Percentiles rank a stretch among this genome's conserved stretches.
These are phyloP conservation scores for Trematomus loennbergii DNA, from an alignment of 2,113 vertebrate genomes.

Conservation along the genomic window DNA sequence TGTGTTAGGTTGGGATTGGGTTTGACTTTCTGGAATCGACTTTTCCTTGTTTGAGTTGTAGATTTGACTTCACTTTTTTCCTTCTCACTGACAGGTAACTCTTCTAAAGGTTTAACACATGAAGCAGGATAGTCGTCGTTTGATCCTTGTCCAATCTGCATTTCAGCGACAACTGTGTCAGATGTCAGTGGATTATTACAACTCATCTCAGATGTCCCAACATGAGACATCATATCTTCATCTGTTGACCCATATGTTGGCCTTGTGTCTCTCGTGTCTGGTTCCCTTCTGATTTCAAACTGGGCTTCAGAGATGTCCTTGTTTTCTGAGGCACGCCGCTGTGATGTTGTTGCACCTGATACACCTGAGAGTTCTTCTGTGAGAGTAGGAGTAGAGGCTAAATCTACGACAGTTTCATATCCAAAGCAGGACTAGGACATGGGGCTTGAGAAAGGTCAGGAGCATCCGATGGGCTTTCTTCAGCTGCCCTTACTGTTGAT, in stretches of 20 bases:
- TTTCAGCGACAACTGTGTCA: not conserved
- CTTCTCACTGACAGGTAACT: constrained; percentile 4
- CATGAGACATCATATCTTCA: not conserved
- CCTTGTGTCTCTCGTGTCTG: constrained; percentile 30
- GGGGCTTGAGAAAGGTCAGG: not conserved
- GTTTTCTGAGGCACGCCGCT: constrained; percentile 44
- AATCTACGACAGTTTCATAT: not conserved
- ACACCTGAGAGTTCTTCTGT: not conserved
- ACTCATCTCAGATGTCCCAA: constrained; percentile 1
- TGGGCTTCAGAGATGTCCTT: constrained; percentile 34
- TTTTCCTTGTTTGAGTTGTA: not conserved
- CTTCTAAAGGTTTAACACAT: not conserved
- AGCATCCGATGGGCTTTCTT: not conserved
- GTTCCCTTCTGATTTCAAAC: constrained; percentile 44
- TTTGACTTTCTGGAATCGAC: constrained; percentile 52
- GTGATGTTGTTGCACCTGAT: constrained; percentile 5
- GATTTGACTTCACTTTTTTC: not conserved
- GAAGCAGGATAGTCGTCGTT: not conserved
- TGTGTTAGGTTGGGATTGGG: constrained; percentile 46
- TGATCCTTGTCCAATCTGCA: not conserved
- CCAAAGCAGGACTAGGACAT: not conserved
- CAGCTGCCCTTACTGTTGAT: not conserved
- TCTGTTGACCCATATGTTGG: constrained; percentile 5
- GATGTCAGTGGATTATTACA: not conserved
- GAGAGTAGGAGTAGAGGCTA: not conserved